Percentiles rank a stretch among this genome's conserved stretches.
Conservation (phyloP, 2,113 vertebrate genomes). For the Myotis lucifugus region DNA sequence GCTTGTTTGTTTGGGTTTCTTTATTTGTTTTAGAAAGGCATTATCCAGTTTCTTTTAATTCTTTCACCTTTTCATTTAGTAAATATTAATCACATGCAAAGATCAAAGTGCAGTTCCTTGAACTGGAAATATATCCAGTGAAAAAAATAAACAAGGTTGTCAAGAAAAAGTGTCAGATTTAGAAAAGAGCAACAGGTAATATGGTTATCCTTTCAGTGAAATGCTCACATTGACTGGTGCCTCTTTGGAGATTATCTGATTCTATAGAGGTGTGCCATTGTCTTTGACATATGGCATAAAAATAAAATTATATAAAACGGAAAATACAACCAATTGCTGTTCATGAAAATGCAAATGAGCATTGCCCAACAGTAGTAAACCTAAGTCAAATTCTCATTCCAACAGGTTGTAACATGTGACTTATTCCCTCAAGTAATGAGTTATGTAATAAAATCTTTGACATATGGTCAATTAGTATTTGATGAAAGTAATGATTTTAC, state of each 20-base stretch:
- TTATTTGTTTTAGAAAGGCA: background rate
- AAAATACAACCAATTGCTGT: conserved; percentile 16
- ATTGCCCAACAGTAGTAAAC: background rate
- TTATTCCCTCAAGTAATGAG: background rate
- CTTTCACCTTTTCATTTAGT: background rate
- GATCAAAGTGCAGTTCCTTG: background rate
- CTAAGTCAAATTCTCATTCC: conserved; percentile 1
- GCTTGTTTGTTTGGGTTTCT: background rate
- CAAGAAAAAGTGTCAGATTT: background rate
- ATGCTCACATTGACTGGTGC: background rate
- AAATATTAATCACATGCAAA: background rate
- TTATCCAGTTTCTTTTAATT: background rate
- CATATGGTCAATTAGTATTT: background rate
- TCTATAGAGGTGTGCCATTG: background rate
- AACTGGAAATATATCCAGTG: background rate
- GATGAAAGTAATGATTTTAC: background rate
- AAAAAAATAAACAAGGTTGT: background rate
- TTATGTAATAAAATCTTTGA: background rate
- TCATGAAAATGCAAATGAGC: conserved; percentile 1
- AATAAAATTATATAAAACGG: background rate
- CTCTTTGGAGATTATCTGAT: background rate
- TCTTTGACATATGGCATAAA: background rate
- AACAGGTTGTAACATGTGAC: background rate
- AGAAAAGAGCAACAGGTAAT: background rate
- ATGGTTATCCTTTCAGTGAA: background rate